Conservation (phyloP, 2,888 invertebrate genomes). For the Cactoblastis cactorum region DNA sequence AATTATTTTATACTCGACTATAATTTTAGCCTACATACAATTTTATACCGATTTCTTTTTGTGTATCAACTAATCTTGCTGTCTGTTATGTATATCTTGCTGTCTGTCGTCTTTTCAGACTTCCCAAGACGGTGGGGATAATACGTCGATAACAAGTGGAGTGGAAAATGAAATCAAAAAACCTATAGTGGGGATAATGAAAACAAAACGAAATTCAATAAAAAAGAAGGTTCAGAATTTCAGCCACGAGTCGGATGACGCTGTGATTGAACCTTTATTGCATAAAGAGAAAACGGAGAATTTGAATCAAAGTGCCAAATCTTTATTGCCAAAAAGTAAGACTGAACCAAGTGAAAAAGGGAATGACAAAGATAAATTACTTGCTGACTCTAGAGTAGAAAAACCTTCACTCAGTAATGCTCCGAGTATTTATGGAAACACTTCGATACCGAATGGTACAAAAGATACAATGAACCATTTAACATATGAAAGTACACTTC, state of each 20-base stretch:
- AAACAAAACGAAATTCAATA: slow-evolving; percentile 63
- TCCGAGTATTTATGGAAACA: slow-evolving; percentile 26
- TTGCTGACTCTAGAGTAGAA: slow-evolving; percentile 33
- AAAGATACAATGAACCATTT: slow-evolving; percentile 29
- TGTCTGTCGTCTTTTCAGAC: slow-evolving; percentile 47
- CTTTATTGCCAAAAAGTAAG: slow-evolving; percentile 55
- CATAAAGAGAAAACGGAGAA: slow-evolving; percentile 51
- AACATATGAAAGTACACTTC: slow-evolving; percentile 31
- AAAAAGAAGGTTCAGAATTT: slow-evolving; percentile 61
- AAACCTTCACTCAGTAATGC: slow-evolving; percentile 25
- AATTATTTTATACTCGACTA: too few species aligned
- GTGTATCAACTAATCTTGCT: too few species aligned
- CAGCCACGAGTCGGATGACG: slow-evolving; percentile 61
- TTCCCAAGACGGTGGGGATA: slow-evolving; percentile 65
- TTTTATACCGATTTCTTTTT: too few species aligned
- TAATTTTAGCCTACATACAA: too few species aligned
- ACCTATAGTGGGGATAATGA: slow-evolving; percentile 63
- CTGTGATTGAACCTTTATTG: slow-evolving; percentile 64
- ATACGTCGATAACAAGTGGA: slow-evolving; percentile 61
- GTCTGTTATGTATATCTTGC: too few species aligned
- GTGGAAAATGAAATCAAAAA: slow-evolving; percentile 64
- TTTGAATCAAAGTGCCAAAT: slow-evolving; percentile 62
- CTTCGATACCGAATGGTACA: slow-evolving; percentile 28
- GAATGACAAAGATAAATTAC: slow-evolving; percentile 37
- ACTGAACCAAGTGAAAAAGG: slow-evolving; percentile 50